Base-by-base conservation (phyloP, 2,113 vertebrate genomes). In the Nerophis lumbriciformis region DNA sequence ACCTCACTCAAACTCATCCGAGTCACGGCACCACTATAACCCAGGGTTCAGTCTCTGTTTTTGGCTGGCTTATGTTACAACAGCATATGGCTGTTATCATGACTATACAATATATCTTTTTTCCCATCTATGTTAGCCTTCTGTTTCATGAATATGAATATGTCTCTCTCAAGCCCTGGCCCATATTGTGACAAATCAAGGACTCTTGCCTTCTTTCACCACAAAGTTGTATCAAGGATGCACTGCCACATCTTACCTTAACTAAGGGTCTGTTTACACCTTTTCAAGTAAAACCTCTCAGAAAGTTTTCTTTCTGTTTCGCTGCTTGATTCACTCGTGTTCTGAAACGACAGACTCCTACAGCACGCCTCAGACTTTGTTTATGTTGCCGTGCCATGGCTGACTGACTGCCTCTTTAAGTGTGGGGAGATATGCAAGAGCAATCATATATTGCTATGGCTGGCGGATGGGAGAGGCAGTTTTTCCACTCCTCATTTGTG, bases 391-490 rank as follows among this genome's bases (percentile, higher is more conserved):
- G 14, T 8, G 56, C 63, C 28, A 68, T 84, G 77, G 82, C 75
- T 61, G 28, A 28, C 28, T 69, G 73, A 73, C 81, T 78, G 85
- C 71, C 73, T 84, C 75, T 76, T 79, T 82, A 81, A 88, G 85
- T 66, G 77, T 76, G 75, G 76, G 65, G 79, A 86, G 80, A 87
- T 85, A 83, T 78, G 85, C 83, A 82, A 87, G 83, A 76, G 79
- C 84, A 87, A 87, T 88, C 83, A 85, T 83, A 81, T 80, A 85
- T 88, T 84, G 88, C 79, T 77, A 81, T 84, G 79, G 71, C 74
- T 83, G 69, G 81, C 77, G 76, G 82, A 80, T 73, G 69, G 59
- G 49, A 68, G 74, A 81, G 63, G 60, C 82, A 87, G 83, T 88
- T 83, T 78, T 79, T 85, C 28, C 79, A 81, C 82, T 83, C 74